Evolutionary conservation across 2,113 vertebrate species (phyloP).

Genomic region (Hyperopisus bebe): DNA sequence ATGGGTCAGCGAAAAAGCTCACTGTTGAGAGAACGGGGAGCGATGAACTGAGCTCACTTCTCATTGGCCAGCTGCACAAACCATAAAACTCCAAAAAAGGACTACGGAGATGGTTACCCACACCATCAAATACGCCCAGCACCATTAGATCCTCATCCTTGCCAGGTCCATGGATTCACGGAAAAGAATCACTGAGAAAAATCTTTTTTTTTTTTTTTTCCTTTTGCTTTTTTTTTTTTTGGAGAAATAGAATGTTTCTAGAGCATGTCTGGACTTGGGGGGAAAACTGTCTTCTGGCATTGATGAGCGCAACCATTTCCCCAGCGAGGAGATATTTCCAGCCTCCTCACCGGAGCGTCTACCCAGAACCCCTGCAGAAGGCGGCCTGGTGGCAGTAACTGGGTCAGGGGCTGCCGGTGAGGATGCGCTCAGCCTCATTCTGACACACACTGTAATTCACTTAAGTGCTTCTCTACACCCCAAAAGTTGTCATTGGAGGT

Average conservation of each 20-base stretch:
- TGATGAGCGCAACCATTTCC: slow-evolving; percentile 40
- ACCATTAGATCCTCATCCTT: neutral
- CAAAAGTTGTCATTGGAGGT: neutral
- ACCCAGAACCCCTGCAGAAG: slow-evolving; percentile 27
- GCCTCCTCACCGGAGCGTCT: slow-evolving; percentile 23
- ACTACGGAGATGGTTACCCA: neutral
- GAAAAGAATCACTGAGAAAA: neutral
- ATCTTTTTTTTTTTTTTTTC: slow-evolving; percentile 27
- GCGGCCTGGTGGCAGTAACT: slow-evolving; percentile 22
- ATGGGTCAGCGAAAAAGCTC: slow-evolving; percentile 10
- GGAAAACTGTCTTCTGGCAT: slow-evolving; percentile 32
- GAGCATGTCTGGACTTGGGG: slow-evolving; percentile 34
- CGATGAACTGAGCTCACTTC: neutral
- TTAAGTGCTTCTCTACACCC: slow-evolving; percentile 31
- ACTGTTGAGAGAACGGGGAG: neutral
- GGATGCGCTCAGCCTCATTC: slow-evolving; percentile 18
- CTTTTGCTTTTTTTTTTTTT: slow-evolving; percentile 25
- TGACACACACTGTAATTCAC: slow-evolving; percentile 28
- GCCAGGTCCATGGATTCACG: neutral
- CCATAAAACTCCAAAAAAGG: neutral
- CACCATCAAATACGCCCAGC: neutral
- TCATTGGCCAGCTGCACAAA: neutral
- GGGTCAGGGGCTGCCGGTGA: slow-evolving; percentile 28
- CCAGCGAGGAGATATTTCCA: slow-evolving; percentile 40
- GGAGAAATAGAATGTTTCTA: slow-evolving; percentile 35